A percentile compares a stretch with the other conserved stretches of the same genome.
These are phyloP conservation scores for Microcebus ravelobensis DNA, from an alignment of 2,113 vertebrate genomes.

Conservation along the genomic window DNA sequence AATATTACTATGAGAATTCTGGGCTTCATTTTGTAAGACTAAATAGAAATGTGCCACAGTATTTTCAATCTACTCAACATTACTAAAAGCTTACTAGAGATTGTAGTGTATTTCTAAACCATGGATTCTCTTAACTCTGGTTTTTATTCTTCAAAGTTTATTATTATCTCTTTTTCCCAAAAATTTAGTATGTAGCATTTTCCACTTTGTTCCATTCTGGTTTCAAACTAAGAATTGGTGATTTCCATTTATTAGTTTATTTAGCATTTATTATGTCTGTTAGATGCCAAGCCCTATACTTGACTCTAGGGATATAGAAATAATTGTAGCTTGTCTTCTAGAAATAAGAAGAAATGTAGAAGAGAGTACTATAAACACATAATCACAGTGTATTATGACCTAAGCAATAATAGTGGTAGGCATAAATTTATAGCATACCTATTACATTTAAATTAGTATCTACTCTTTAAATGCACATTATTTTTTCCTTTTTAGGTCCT, in stretches of 20 bases:
- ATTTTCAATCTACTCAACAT: background rate
- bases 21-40: background rate
- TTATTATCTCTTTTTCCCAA: background rate
- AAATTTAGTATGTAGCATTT: background rate
- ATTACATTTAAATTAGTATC: background rate
- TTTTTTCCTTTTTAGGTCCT: constrained; percentile 87
- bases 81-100: background rate
- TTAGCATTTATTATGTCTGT: background rate
- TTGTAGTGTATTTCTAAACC: background rate
- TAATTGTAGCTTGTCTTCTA: background rate
- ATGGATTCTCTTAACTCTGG: background rate
- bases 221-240: background rate
- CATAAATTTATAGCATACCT: background rate
- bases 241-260: constrained; percentile 18
- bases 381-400: background rate
- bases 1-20: background rate
- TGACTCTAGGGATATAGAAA: background rate
- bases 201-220: background rate
- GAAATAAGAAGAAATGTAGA: background rate
- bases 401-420: background rate
- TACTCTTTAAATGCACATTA: background rate
- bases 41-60: background rate
- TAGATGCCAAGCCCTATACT: background rate
- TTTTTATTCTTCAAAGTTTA: background rate
- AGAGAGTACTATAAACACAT: background rate